Conservation (phyloP, 2,113 vertebrate species). For the Lagenorhynchus albirostris region DNA sequence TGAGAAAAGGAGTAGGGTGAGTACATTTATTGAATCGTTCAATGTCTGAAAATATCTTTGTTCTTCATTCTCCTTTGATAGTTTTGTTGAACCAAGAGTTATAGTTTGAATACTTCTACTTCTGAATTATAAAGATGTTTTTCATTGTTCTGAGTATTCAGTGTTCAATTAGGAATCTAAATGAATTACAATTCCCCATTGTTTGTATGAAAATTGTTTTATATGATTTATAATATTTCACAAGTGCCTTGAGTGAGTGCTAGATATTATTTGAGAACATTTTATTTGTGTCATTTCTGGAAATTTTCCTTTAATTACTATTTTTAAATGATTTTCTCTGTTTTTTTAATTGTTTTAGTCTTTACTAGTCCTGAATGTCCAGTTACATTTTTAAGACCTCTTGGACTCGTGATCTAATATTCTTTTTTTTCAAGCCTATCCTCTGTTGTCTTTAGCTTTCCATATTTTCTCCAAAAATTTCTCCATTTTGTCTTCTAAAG, state of each 20-base stretch:
- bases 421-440: neutral
- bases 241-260: neutral
- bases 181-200: neutral
- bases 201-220: neutral
- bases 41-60: neutral
- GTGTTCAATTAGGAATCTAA: neutral
- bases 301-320: neutral
- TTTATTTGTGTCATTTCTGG: neutral
- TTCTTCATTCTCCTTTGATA: neutral
- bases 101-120: neutral
- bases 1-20: neutral
- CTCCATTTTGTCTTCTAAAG: neutral
- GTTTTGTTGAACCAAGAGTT: neutral
- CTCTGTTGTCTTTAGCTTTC: neutral
- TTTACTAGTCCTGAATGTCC: neutral
- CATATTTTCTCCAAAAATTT: neutral
- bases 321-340: neutral
- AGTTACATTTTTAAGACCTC: neutral
- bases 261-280: neutral
- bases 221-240: neutral
- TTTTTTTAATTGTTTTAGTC: neutral
- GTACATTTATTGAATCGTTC: neutral
- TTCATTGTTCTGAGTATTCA: neutral
- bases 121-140: neutral
- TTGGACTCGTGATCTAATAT: neutral